Evolutionary conservation across 1,140 invertebrate species (phyloP), one percentile per base, ranked within the genome.

Genomic region (Drosophila azteca): DNA sequence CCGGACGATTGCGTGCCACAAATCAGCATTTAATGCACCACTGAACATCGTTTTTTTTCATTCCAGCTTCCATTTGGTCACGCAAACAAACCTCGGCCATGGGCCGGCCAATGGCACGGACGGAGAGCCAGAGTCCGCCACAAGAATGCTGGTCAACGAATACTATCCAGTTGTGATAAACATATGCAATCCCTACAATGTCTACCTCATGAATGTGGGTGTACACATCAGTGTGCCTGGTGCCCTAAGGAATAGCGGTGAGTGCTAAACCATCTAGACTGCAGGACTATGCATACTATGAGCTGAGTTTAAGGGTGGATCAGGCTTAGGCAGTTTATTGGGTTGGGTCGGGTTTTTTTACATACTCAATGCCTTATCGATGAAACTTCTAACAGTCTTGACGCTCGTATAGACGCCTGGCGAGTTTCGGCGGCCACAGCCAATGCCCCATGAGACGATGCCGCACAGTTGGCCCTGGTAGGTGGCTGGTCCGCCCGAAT

Each of bases 401-500:
- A 94, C 92, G 48, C 92, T 84, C 1, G 93, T 94, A 79, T 94
- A 94, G 55, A 94, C 91, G 7, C 92, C 93, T 0, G 93, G 93
- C 61, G 83, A 93, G 7, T 91, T 91, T 13, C 68, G 50, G 0
- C 85, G 59, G 0, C 83, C 94, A 67, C 94, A 95, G 20, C 94
- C 93, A 2, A 93, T 90, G 0, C 92, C 90, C 92, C 92, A 94
- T 0, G 94, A 94, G 53, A 94, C 93, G 7, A 95, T 92, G 1
- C 94, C 94, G 22, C 93, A 92, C 11, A 92, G 85, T 48, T 93
- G 89, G 2, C 90, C 89, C 43, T 93, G 90, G 72, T 93, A 93
- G 8, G 94, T 89, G 1, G 95, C 80, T 6, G 95, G 94, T 11
- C 94, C 94, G 7, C 95, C 95, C 0, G 92, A 93, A 77, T 95